Evolutionary conservation across 2,113 vertebrate genomes (phyloP), one percentile per base, ranked within the genome.

Genomic region (Nansenia antarctica): DNA sequence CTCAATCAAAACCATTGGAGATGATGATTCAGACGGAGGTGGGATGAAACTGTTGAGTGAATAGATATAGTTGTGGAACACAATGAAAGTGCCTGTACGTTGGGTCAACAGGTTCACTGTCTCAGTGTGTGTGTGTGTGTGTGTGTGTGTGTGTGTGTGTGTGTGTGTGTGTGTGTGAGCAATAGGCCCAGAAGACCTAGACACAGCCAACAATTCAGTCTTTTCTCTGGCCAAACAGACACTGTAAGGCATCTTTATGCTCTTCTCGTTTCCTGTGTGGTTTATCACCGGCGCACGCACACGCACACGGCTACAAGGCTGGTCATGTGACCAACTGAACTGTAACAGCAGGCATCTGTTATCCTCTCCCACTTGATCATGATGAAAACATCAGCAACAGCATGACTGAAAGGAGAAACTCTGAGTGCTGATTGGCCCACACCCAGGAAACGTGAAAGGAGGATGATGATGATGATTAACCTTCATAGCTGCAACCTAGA

Each of bases 21-120:
- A 74, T 37, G 67, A 49, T 83, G 79, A 84, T 62, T 83, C 80
- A 90, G 86, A 80, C 73, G 54, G 81, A 78, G 80, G 77, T 73
- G 81, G 64, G 15, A 67, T 57, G 47, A 75, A 75, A 78, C 59
- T 74, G 35, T 70, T 72, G 64, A 67, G 73, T 55, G n/a, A 6
- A 6, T 14, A 14, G 4, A 26, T 18, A 80, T 57, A 54, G 53
- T 47, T 35, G 58, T 66, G 70, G 30, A 73, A 79, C 62, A 73
- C 11, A 65, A 76, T 31, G 84, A 72, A 82, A 77, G 65, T 49
- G 76, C 78, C 75, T 75, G 79, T 63, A 42, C n/a, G 11, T 47
- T 39, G 54, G 70, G 62, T 65, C 62, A 76, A 72, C 37, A 64
- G 45, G 57, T 68, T 69, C 11, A 31, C n/a, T n/a, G n/a, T n/a